A percentile compares a stretch with the other conserved stretches of the same genome.
phyloP scores from a whole-genome alignment of 2,888 invertebrate genomes.

The Amblyjoppa proteus region DNA sequence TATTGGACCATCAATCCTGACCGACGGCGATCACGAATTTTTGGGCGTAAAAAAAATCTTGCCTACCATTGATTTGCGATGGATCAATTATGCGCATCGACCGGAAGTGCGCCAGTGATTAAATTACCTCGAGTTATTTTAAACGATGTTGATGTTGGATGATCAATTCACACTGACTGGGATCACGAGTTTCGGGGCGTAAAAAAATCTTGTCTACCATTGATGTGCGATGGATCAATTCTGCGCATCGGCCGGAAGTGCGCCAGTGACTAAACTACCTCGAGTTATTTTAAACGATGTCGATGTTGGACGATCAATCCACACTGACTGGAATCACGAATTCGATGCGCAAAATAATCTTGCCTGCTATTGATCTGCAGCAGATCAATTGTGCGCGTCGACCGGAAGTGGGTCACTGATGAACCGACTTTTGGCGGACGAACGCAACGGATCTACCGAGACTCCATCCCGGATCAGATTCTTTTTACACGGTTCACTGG shows the following conservation, averaged over 20 bases:
- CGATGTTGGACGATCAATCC: constrained; percentile 28
- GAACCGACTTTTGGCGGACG: too few relatives aligned
- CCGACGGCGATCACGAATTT: constrained; percentile 38
- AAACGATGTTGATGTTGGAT: constrained; percentile 6
- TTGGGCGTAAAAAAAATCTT: constrained; percentile 27
- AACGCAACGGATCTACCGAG: too few relatives aligned
- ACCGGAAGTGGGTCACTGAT: too few relatives aligned
- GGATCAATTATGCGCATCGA: too few relatives aligned
- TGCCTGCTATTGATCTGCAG: too few relatives aligned
- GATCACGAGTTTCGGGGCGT: constrained; percentile 40
- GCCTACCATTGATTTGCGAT: too few relatives aligned
- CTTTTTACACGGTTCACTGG: too few relatives aligned
- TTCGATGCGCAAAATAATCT: constrained; percentile 30
- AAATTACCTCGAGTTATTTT: constrained; percentile 10
- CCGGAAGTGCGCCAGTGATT: too few relatives aligned
- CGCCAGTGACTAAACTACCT: not conserved
- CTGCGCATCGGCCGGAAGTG: too few relatives aligned
- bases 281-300: not conserved
- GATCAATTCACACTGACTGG: constrained; percentile 21
- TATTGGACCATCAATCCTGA: constrained; percentile 21
- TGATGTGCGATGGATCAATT: too few relatives aligned
- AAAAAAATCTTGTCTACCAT: not conserved
- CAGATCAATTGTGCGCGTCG: too few relatives aligned
- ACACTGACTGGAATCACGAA: constrained; percentile 26
- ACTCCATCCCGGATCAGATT: too few relatives aligned